Percentiles rank a stretch among this genome's conserved stretches.
These are phyloP conservation scores for Papilio machaon DNA, from an alignment of 1,140 invertebrate genomes.

Conservation along the genomic window DNA sequence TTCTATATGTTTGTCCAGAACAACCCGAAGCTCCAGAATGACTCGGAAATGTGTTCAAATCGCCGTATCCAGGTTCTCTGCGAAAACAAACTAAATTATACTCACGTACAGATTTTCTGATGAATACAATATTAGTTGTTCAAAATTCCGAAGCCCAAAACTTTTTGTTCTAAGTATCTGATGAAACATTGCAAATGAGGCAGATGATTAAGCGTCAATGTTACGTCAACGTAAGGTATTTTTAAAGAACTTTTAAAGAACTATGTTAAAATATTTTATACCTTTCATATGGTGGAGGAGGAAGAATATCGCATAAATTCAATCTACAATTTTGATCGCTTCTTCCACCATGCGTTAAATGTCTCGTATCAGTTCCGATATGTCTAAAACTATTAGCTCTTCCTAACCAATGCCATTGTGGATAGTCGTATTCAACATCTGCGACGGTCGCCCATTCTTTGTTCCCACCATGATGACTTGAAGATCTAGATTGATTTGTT, in stretches of 20 bases:
- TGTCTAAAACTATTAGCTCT: constrained; percentile 76
- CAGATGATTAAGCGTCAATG: too few species aligned
- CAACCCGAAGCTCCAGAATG: constrained; percentile 75
- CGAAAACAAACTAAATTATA: constrained; percentile 42
- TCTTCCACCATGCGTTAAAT: constrained; percentile 61
- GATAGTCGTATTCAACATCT: constrained; percentile 78
- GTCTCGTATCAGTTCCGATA: constrained; percentile 61
- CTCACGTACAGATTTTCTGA: neutral
- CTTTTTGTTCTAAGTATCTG: neutral
- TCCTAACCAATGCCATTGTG: constrained; percentile 77
- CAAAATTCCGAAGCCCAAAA: neutral
- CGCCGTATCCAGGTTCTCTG: constrained; percentile 74
- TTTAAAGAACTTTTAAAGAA: too few species aligned
- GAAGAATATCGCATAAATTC: constrained; percentile 77
- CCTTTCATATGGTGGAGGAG: constrained; percentile 78
- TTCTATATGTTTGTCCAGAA: constrained; percentile 73
- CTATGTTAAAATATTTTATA: constrained; percentile 43
- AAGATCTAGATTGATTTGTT: constrained; percentile 73
- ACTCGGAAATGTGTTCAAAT: constrained; percentile 70
- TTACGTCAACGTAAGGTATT: too few species aligned
- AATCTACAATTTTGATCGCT: constrained; percentile 75
- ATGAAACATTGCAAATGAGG: neutral
- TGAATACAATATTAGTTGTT: neutral
- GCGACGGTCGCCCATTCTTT: constrained; percentile 76
- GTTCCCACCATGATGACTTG: constrained; percentile 73